Conservation (phyloP, 2,888 invertebrate species). For the Acrocyrtus sp. region DNA sequence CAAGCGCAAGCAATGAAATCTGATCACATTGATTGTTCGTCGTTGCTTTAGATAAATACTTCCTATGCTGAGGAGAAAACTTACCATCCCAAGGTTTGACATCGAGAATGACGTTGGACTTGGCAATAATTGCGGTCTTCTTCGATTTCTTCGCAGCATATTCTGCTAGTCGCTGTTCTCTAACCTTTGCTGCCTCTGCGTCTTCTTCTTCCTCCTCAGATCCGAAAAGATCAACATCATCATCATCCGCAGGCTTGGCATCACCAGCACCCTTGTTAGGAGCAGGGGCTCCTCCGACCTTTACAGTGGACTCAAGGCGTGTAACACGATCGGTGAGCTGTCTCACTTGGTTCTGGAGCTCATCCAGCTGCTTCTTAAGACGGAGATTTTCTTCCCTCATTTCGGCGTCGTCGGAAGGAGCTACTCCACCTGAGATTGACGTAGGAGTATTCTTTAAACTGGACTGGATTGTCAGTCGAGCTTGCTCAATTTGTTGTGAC, state of each 20-base stretch:
- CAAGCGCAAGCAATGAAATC: too few species aligned
- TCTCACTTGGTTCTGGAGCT: constrained; percentile 58
- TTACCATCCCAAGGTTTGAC: constrained; percentile 84
- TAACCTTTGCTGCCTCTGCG: constrained; percentile 75
- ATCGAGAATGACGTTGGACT: constrained; percentile 93
- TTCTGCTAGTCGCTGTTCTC: constrained; percentile 89
- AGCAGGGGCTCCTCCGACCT: constrained; percentile 33
- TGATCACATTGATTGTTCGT: too few species aligned
- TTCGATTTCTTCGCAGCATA: constrained; percentile 95
- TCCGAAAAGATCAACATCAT: constrained; percentile 83
- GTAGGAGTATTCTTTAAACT: constrained; percentile 56
- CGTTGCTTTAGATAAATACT: too few species aligned
- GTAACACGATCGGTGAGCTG: constrained; percentile 59
- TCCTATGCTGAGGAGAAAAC: background rate
- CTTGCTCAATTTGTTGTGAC: constrained; percentile 62
- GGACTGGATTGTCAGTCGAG: constrained; percentile 62
- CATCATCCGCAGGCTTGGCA: constrained; percentile 72
- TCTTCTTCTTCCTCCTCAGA: constrained; percentile 77
- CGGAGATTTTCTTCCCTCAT: constrained; percentile 62
- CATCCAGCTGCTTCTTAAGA: constrained; percentile 60
- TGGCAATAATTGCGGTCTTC: constrained; percentile 91
- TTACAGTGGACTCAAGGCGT: constrained; percentile 65
- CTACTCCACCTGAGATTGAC: constrained; percentile 60
- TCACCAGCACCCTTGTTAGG: constrained; percentile 59
- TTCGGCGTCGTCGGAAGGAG: constrained; percentile 57